phyloP scores from a whole-genome alignment of 2,888 invertebrate genomes.

The Axea sp. region DNA sequence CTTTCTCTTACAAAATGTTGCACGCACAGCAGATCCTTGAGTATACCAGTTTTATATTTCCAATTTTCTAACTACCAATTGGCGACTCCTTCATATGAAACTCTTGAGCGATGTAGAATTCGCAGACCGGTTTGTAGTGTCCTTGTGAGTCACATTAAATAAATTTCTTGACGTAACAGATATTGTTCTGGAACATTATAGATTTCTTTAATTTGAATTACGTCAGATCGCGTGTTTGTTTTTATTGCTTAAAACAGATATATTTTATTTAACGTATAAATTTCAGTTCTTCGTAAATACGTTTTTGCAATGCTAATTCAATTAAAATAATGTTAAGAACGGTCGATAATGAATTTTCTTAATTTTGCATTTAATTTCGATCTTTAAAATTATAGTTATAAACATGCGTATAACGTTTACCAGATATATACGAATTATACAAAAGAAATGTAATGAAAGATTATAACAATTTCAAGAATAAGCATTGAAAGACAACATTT shows the following conservation, averaged over 20 bases:
- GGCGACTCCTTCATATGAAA: slow-evolving; percentile 21
- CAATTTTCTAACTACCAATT: slow-evolving; percentile 48
- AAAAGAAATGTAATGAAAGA: too few species aligned
- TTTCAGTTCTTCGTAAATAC: too few species aligned
- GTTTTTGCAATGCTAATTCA: not conserved
- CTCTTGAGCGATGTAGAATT: slow-evolving; percentile 12
- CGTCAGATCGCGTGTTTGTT: slow-evolving; percentile 22
- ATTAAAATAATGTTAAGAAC: not conserved
- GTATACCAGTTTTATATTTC: slow-evolving; percentile 27
- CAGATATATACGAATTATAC: too few species aligned
- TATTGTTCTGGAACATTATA: slow-evolving; percentile 18
- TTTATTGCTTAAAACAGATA: slow-evolving; percentile 5
- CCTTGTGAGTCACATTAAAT: slow-evolving; percentile 33
- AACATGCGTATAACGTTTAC: too few species aligned
- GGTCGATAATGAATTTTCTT: not conserved
- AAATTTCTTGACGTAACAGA: slow-evolving; percentile 44
- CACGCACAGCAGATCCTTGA: slow-evolving; percentile 21
- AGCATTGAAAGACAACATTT: too few species aligned
- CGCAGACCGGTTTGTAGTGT: slow-evolving; percentile 46
- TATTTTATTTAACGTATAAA: slow-evolving; percentile 3
- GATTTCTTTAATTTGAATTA: slow-evolving; percentile 38
- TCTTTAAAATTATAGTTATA: not conserved
- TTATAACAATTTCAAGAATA: too few species aligned
- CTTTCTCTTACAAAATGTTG: slow-evolving; percentile 16
- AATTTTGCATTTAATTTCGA: not conserved